Percentiles rank a stretch among this genome's conserved stretches.
Evolutionary conservation across 2,888 invertebrate genomes (phyloP).

Genomic region (Rhaphigaster nebulosa): DNA sequence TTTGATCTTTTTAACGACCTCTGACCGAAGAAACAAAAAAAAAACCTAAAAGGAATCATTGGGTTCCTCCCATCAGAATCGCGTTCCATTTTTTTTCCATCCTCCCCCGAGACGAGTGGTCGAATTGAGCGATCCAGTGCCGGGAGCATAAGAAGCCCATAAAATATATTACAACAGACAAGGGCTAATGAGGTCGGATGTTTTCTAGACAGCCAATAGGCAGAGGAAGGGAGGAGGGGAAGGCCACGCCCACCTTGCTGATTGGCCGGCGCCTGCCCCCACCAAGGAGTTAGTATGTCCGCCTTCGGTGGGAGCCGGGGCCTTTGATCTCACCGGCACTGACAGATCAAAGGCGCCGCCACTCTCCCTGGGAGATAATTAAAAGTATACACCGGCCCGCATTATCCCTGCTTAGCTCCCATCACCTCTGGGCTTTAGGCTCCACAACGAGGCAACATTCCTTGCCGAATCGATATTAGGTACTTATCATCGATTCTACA

Average conservation of each 20-base stretch:
- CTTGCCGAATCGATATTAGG: constrained; percentile 33
- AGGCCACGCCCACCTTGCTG: constrained; percentile 14
- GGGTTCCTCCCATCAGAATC: neutral
- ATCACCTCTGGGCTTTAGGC: constrained; percentile 48
- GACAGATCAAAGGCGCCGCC: constrained; percentile 46
- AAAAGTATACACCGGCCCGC: constrained; percentile 44
- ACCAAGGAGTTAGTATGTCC: neutral
- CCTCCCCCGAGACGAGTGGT: neutral
- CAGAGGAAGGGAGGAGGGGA: neutral
- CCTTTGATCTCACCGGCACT: constrained; percentile 48
- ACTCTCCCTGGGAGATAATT: constrained; percentile 28
- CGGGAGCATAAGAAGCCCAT: constrained; percentile 46
- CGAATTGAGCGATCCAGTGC: constrained; percentile 19
- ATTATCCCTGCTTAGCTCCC: constrained; percentile 49
- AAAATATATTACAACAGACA: constrained; percentile 47
- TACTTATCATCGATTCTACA: constrained; percentile 38
- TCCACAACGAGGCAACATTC: constrained; percentile 33
- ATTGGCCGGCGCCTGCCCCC: constrained; percentile 22
- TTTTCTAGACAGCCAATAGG: constrained; percentile 37
- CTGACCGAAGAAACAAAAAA: neutral
- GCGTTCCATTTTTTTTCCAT: constrained; percentile 19
- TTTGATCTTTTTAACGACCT: constrained; percentile 28
- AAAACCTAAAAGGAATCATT: neutral
- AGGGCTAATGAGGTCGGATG: constrained; percentile 46
- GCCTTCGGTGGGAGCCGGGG: constrained; percentile 30